Evolutionary conservation across 1,140 invertebrate genomes (phyloP).

Genomic region (Tetragonula clypearis): DNA sequence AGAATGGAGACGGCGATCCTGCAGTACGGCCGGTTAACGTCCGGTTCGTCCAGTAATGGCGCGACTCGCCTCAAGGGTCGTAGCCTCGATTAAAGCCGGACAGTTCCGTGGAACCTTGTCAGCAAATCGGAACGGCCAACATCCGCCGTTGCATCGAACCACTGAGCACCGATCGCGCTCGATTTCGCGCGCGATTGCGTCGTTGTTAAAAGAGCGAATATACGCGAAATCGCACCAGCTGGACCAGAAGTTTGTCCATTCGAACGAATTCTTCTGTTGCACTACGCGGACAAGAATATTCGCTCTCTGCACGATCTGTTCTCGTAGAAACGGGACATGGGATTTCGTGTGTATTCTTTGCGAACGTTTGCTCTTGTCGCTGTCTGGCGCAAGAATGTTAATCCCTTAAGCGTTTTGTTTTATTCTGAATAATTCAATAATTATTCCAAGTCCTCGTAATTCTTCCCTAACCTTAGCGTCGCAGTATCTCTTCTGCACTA

Average conservation of each 20-base stretch:
- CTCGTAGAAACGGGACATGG: background rate
- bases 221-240: conserved; percentile 24
- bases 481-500: no score
- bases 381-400: no score
- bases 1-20: conserved; percentile 27
- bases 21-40: conserved; percentile 34
- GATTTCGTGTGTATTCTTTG: background rate
- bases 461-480: no score
- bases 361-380: no score
- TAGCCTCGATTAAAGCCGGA: conserved; percentile 58
- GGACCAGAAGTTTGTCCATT: background rate
- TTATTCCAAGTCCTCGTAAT: no score
- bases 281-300: background rate
- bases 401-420: no score
- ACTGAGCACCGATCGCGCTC: background rate
- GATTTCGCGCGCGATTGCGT: background rate
- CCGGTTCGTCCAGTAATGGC: conserved; percentile 45
- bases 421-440: no score
- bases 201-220: no score
- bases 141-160: background rate
- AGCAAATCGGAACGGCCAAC: conserved; percentile 54
- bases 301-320: background rate
- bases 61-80: conserved; percentile 61
- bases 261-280: background rate
- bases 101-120: conserved; percentile 51